Percentiles rank a stretch among this genome's conserved stretches.
phyloP scores from a whole-genome alignment of 2,797 vertebrate genomes.

The Danio aesculapii region DNA sequence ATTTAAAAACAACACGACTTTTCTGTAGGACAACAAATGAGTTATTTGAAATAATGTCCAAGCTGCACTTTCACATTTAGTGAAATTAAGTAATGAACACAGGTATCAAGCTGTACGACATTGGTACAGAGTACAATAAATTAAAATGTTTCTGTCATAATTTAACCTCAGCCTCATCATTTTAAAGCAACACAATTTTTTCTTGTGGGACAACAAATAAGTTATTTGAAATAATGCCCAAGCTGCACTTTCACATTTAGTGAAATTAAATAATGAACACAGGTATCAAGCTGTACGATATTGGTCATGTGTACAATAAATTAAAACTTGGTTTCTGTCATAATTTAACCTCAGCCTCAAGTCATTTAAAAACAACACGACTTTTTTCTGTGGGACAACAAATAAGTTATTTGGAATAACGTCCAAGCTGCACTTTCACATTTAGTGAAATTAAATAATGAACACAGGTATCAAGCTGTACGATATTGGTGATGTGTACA shows the following conservation, averaged over 20 bases:
- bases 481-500: too few species aligned
- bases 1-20: too few species aligned
- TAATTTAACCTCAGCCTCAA: background rate
- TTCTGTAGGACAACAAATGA: background rate
- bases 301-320: background rate
- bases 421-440: background rate
- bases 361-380: background rate
- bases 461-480: background rate
- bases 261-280: slow-evolving; percentile 4
- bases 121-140: too few species aligned
- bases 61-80: background rate
- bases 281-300: too few species aligned
- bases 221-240: background rate
- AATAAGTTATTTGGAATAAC: background rate
- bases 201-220: background rate
- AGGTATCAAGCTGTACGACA: too few species aligned
- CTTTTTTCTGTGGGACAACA: background rate
- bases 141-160: too few species aligned
- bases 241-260: background rate
- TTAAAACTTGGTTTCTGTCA: background rate
- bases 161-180: background rate
- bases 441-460: slow-evolving; percentile 6
- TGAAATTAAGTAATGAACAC: background rate
- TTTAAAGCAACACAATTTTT: too few species aligned
- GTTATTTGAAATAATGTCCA: background rate